Conservation (phyloP, 1,140 invertebrate genomes). For the Ptiloglossa arizonensis region DNA sequence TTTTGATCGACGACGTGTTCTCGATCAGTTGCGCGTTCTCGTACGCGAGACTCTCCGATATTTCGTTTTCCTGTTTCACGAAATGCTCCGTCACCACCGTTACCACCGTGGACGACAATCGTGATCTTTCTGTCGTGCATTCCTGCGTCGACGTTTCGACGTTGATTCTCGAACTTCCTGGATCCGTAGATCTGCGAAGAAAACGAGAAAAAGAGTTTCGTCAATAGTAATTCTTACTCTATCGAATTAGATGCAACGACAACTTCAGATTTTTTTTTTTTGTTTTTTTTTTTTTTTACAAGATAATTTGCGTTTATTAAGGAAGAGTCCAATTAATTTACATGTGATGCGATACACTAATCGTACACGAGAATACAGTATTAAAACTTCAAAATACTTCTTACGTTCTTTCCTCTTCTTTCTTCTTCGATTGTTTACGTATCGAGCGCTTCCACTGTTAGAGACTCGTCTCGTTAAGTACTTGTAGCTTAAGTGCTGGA, state of each 20-base stretch:
- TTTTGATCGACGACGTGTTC: neutral
- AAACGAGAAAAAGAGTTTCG: constrained; percentile 45
- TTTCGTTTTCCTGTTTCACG: neutral
- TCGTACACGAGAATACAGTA: neutral
- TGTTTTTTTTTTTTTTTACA: neutral
- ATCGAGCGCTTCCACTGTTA: neutral
- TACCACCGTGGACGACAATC: no score
- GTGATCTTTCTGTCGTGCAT: neutral
- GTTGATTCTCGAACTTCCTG: neutral
- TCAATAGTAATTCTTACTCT: constrained; percentile 34
- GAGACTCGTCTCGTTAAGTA: neutral
- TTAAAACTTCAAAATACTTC: neutral
- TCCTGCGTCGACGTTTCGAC: neutral
- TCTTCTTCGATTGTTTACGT: constrained; percentile 1
- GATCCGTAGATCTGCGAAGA: constrained; percentile 32
- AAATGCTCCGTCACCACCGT: neutral
- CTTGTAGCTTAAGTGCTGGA: no score
- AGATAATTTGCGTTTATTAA: constrained; percentile 30
- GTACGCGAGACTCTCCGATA: no score
- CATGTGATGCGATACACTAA: constrained; percentile 13
- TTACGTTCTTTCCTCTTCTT: constrained; percentile 27
- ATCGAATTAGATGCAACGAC: constrained; percentile 29
- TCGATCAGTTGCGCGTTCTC: neutral
- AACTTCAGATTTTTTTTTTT: constrained; percentile 8
- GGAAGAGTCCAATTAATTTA: neutral